Evolutionary conservation across 2,797 vertebrate species (phyloP).

Genomic region (Enoplosus armatus): DNA sequence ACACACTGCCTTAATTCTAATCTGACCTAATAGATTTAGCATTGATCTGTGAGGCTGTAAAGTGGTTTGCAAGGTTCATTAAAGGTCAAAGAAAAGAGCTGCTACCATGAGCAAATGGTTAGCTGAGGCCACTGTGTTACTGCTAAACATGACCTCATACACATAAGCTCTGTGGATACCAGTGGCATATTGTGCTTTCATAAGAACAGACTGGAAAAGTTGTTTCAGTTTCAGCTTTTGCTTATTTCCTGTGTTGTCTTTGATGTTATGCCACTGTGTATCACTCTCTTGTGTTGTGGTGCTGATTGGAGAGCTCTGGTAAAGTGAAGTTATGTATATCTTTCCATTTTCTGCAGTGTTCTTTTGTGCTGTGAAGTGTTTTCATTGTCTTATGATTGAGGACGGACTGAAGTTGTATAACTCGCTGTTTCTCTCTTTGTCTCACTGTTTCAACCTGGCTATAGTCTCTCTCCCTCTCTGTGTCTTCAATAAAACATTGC

Average conservation of each 20-base stretch:
- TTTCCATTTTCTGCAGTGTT: background rate
- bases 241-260: constrained; percentile 15
- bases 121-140: constrained; percentile 18
- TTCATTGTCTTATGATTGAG: background rate
- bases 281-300: background rate
- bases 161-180: background rate
- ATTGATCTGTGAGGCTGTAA: constrained; percentile 75
- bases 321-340: background rate
- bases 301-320: background rate
- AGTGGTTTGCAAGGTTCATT: constrained; percentile 61
- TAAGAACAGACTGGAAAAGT: constrained; percentile 12
- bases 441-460: background rate
- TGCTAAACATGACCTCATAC: constrained; percentile 46
- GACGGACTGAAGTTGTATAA: background rate
- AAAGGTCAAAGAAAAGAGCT: constrained; percentile 55
- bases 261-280: constrained; percentile 3
- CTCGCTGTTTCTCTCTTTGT: background rate
- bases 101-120: constrained; percentile 28
- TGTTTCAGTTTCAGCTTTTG: background rate
- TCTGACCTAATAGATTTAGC: constrained; percentile 75
- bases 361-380: background rate
- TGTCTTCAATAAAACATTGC: background rate
- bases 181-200: constrained; percentile 10
- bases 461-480: background rate
- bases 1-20: constrained; percentile 71